Evolutionary conservation across 2,888 invertebrate genomes (phyloP).

Genomic region (Eulithis prunata): DNA sequence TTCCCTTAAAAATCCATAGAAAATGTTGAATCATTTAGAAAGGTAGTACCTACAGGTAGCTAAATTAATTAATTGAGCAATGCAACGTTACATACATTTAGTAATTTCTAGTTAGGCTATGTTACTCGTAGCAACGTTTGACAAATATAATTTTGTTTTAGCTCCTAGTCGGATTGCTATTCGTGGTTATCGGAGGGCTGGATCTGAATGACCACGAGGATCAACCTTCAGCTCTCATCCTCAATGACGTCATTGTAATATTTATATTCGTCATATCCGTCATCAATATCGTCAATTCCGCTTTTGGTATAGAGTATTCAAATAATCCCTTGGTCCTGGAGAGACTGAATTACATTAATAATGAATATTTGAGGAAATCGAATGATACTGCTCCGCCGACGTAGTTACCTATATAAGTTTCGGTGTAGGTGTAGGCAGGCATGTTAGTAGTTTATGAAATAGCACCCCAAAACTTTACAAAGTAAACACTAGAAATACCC

Average conservation of each 20-base stretch:
- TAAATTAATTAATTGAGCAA: too few species aligned
- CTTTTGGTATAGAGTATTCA: constrained; percentile 92
- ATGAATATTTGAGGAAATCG: constrained; percentile 64
- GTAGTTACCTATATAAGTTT: constrained; percentile 16
- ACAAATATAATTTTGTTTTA: constrained; percentile 77
- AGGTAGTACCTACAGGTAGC: too few species aligned
- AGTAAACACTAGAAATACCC: neutral
- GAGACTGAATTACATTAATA: constrained; percentile 69
- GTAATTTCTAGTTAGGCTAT: neutral
- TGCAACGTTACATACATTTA: neutral
- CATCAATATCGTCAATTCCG: constrained; percentile 92
- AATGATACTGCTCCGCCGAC: constrained; percentile 50
- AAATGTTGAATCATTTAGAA: too few species aligned
- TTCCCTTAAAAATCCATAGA: neutral
- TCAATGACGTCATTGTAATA: constrained; percentile 92
- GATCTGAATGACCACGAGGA: constrained; percentile 91
- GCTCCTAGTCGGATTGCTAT: constrained; percentile 92
- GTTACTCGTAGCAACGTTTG: neutral
- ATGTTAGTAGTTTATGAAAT: too few species aligned
- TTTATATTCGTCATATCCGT: constrained; percentile 92
- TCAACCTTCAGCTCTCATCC: constrained; percentile 89
- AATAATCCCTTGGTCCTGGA: constrained; percentile 85
- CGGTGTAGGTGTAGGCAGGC: too few species aligned
- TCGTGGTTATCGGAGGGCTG: constrained; percentile 92
- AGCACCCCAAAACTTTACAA: neutral